Percentiles rank a stretch among this genome's conserved stretches.
phyloP scores from a whole-genome alignment of 2,797 vertebrate genomes.

The Hemitrygon akajei region DNA sequence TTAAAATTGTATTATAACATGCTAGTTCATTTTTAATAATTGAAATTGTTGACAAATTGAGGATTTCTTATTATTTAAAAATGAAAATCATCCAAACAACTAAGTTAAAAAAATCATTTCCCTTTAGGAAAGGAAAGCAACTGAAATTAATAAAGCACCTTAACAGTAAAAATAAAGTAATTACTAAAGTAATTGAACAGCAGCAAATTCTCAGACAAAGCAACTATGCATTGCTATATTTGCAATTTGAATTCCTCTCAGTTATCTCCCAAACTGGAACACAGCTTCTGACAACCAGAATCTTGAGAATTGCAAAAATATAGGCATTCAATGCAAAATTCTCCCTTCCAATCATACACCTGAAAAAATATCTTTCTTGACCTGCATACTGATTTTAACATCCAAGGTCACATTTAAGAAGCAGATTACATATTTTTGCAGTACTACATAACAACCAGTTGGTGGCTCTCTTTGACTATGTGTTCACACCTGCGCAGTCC shows the following conservation, averaged over 20 bases:
- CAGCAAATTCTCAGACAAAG: background rate
- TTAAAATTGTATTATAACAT: background rate
- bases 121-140: background rate
- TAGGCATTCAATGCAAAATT: background rate
- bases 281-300: background rate
- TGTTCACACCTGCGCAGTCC: constrained; percentile 49
- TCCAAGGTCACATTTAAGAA: background rate
- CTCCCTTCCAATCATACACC: background rate
- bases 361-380: background rate
- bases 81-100: background rate
- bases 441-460: constrained; percentile 53
- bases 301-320: background rate
- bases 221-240: background rate
- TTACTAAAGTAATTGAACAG: background rate
- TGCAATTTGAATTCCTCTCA: background rate
- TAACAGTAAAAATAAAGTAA: background rate
- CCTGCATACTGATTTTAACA: background rate
- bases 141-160: background rate
- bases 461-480: constrained; percentile 79
- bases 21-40: background rate
- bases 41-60: background rate
- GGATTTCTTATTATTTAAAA: background rate
- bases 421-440: constrained; percentile 41
- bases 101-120: background rate
- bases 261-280: background rate